phyloP scores from a whole-genome alignment of 2,113 vertebrate species.

The Corythoichthys intestinalis region DNA sequence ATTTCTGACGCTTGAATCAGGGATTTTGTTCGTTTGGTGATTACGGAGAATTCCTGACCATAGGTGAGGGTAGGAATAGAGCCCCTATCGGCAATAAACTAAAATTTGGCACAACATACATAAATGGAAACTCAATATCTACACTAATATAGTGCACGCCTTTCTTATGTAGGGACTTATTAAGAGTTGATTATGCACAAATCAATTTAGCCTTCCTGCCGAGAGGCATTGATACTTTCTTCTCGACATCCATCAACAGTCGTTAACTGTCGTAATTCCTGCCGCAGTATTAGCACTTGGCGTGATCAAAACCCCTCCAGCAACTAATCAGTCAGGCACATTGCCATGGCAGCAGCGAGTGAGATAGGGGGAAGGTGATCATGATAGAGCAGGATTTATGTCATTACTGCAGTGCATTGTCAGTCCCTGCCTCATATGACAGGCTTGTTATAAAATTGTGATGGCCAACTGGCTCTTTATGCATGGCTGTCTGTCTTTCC shows the following conservation, averaged over 20 bases:
- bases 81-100: background rate
- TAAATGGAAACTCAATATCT: background rate
- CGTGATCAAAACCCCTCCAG: constrained; percentile 47
- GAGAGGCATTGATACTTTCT: constrained; percentile 42
- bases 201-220: constrained; percentile 46
- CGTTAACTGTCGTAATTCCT: constrained; percentile 37
- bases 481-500: background rate
- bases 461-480: constrained; percentile 21
- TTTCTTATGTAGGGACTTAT: constrained; percentile 2
- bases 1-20: too few species aligned
- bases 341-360: constrained; percentile 27
- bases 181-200: constrained; percentile 50
- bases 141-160: background rate
- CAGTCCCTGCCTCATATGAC: constrained; percentile 44
- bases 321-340: constrained; percentile 49
- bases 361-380: constrained; percentile 30
- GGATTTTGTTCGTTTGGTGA: too few species aligned
- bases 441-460: constrained; percentile 34
- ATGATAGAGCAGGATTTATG: constrained; percentile 57
- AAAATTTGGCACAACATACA: background rate
- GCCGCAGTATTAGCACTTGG: constrained; percentile 44
- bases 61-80: background rate
- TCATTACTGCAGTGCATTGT: constrained; percentile 51
- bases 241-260: constrained; percentile 40
- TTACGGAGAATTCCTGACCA: background rate